These are phyloP conservation scores for Microctenopoma stevenorrisi DNA, from an alignment of 2,797 vertebrate species.

Conservation along the genomic window DNA sequence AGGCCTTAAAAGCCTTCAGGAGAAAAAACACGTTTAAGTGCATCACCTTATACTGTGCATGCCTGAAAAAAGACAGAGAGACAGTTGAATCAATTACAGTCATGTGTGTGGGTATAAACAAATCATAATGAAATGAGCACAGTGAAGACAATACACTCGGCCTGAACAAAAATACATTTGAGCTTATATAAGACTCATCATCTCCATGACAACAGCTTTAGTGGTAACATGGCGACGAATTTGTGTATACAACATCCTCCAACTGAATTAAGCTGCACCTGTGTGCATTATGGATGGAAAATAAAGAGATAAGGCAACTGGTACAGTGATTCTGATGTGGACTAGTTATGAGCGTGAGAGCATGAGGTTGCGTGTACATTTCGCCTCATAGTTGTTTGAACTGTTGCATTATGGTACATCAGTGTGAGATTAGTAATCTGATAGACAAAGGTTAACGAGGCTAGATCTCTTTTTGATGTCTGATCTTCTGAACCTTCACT, in stretches of 20 bases:
- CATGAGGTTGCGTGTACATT: slow-evolving; percentile 17
- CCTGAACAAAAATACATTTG: slow-evolving; percentile 88
- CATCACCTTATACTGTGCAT: slow-evolving; percentile 45
- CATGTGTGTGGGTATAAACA: slow-evolving; percentile 73
- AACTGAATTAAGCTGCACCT: slow-evolving; percentile 88
- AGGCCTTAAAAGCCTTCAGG: slow-evolving; percentile 43
- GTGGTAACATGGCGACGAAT: slow-evolving; percentile 91
- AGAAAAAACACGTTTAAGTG: slow-evolving; percentile 15
- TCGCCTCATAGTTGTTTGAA: slow-evolving; percentile 15
- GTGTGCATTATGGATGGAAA: slow-evolving; percentile 83
- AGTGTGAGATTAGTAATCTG: slow-evolving; percentile 29
- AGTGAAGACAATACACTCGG: slow-evolving; percentile 72
- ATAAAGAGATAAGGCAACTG: slow-evolving; percentile 73
- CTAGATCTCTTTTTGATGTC: too few species aligned
- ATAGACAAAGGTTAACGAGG: slow-evolving; percentile 21
- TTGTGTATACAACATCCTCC: slow-evolving; percentile 88
- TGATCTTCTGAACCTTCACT: too few species aligned
- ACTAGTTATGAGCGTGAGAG: slow-evolving; percentile 18
- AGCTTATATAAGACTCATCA: slow-evolving; percentile 88
- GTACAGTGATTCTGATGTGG: slow-evolving; percentile 40
- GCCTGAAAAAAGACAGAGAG: slow-evolving; percentile 48
- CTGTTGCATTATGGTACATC: slow-evolving; percentile 15
- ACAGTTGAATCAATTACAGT: slow-evolving; percentile 63
- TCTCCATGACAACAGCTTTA: slow-evolving; percentile 97
- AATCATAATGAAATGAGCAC: slow-evolving; percentile 78